Base-by-base conservation (phyloP, 2,797 vertebrate species). In the Spinibarbus caldwelli region DNA sequence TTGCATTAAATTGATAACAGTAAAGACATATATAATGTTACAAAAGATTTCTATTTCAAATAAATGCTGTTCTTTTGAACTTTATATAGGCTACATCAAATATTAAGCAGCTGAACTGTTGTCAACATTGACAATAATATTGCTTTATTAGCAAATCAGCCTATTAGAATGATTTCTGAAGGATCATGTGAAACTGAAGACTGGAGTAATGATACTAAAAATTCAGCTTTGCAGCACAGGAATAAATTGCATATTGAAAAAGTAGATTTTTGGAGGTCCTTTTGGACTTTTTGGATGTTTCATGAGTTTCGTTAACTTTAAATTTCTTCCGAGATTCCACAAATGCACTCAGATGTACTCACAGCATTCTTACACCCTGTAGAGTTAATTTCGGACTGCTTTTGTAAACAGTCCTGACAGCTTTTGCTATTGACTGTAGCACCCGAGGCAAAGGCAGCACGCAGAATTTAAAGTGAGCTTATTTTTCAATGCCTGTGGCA, bases 331-430 rank as follows among this genome's bases (percentile, higher is more conserved):
- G 6, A 47, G 76, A 14, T 47, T 67, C 41, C 43, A 49, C 57
- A 64, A 23, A 26, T 23, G 43, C n/a, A n/a, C n/a, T 49, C 66
- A 67, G 59, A 47, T 79, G 26, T 47, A 2, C 26, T 64, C 14
- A 2, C 57, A 45, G 41, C 57, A 31, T 34, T 66, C 43, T 67
- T 21, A 34, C 26, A 80, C 38, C 78, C 59, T 17, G 62, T 67
- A 66, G 78, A 45, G 4, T 31, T 78, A 34, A 43, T 72, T 81
- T 59, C 2, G 9, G 38, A 45, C 34, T 23, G 52, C n/a, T 31
- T 79, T 23, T 57, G 36, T 59, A n/a, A 82, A 82, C 52, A 59
- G 52, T 6, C 49, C 26, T 82, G 80, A 68, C 79, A 70, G 79
- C n/a, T 57, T 71, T 71, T 11, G 3, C 10, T 71, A 57, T 59